Percentiles rank a stretch among this genome's conserved stretches.
Evolutionary conservation across 2,797 vertebrate genomes (phyloP).

Genomic region (Labeo calbasu): DNA sequence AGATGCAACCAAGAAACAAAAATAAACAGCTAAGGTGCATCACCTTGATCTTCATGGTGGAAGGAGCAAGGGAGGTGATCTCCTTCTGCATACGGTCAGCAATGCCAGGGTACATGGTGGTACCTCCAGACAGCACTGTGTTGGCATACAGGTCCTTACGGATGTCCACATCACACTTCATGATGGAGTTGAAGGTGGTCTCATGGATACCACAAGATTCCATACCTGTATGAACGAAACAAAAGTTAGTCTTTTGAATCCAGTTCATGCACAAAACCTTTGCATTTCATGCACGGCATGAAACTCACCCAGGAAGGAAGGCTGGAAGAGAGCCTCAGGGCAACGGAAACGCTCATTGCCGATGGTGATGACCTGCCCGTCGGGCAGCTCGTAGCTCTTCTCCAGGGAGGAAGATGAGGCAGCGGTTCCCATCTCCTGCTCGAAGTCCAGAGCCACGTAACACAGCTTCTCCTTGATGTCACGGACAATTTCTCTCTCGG

Average conservation of each 20-base stretch:
- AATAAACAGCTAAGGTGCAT: background rate
- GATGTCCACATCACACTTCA: slow-evolving; percentile 98
- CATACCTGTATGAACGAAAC: slow-evolving; percentile 81
- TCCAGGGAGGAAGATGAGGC: slow-evolving; percentile 93
- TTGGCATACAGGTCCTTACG: slow-evolving; percentile 98
- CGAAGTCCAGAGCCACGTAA: slow-evolving; percentile 95
- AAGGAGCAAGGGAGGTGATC: slow-evolving; percentile 93
- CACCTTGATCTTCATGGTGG: slow-evolving; percentile 99
- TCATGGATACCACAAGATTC: slow-evolving; percentile 97
- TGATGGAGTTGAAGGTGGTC: slow-evolving; percentile 98
- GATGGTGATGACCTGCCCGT: slow-evolving; percentile 97
- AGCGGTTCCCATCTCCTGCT: slow-evolving; percentile 95
- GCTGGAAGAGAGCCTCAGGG: slow-evolving; percentile 96
- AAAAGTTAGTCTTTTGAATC: no score
- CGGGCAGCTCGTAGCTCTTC: slow-evolving; percentile 97
- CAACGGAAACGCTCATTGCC: slow-evolving; percentile 97
- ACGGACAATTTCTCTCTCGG: slow-evolving; percentile 94
- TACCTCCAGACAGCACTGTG: slow-evolving; percentile 96
- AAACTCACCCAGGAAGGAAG: slow-evolving; percentile 92
- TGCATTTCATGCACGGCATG: background rate
- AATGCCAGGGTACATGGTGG: slow-evolving; percentile 98
- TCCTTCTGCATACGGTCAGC: slow-evolving; percentile 99
- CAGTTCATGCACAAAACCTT: background rate
- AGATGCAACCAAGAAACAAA: no score
- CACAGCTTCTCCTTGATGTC: slow-evolving; percentile 99